phyloP scores from a whole-genome alignment of 2,888 invertebrate species.

The Pheosia gnoma region DNA sequence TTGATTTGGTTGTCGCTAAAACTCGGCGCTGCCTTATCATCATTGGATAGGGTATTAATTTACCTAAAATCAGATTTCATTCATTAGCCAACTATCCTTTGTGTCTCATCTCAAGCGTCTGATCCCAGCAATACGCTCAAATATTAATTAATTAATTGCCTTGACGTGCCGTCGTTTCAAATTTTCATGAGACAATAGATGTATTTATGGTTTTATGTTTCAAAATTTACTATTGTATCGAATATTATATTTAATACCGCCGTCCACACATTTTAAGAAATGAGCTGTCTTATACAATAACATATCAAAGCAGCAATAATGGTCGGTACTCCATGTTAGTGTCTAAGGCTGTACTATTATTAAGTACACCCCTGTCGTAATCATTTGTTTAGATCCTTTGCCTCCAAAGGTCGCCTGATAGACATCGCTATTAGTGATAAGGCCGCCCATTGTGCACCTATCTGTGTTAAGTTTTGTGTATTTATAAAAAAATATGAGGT shows the following conservation, averaged over 20 bases:
- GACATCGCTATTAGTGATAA: no score
- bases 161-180: constrained; percentile 29
- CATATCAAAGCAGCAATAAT: no score
- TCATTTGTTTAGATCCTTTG: no score
- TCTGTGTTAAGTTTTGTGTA: no score
- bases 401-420: no score
- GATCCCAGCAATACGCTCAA: constrained; percentile 32
- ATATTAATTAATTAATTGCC: constrained; percentile 44
- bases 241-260: neutral
- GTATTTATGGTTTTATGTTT: constrained; percentile 16
- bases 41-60: constrained; percentile 41
- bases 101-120: constrained; percentile 31
- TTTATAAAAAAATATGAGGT: no score
- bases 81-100: constrained; percentile 51
- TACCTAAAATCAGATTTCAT: constrained; percentile 47
- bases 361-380: no score
- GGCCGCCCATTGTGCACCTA: no score
- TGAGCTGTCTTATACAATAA: no score
- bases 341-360: no score
- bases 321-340: no score
- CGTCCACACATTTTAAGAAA: neutral
- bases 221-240: neutral
- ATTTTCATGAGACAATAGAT: constrained; percentile 15
- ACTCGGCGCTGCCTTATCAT: constrained; percentile 17
- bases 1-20: constrained; percentile 7